Base-by-base conservation (phyloP, 30 jellyfish, hydroid and myxozoan genomes). In the Rhopilema esculentum region DNA sequence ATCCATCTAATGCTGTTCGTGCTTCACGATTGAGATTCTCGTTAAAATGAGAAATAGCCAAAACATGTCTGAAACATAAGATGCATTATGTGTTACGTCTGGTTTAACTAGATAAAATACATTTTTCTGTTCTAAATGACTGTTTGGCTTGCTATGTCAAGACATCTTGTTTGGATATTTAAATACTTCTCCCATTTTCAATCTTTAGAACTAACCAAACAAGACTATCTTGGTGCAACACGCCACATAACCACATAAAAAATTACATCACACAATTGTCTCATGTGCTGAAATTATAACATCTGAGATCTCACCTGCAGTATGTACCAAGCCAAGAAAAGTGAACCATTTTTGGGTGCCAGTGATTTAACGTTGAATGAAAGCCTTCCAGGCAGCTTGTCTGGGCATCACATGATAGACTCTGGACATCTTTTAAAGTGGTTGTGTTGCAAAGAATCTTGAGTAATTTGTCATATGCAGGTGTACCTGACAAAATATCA, bases 321-420 rank as follows among this genome's bases (percentile, higher is more conserved):
- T 63, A 63, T 63, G 72, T 19, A 19, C 80, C 72, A 63, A 63
- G 72, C 29, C 29, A 63, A 24, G 80, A 69, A 31, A 26, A 69
- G 61, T 22, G 9, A 69, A 69, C 51, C 61, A 69, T 69, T 69
- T 69, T 69, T 69, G 51, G 80, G 80, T 31, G 61, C 80, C 80
- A 69, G 51, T 69, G 80, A 27, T 27, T 26, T 27, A 31, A 27
- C 31, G 80, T 69, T 22, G 80, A 22, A 28, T 69, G 80, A 33
- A 74, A 31, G 30, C 88, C 88, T 52, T 77, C 77, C 49, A 77
- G 27, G 62, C 77, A 77, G 31, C 75, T 52, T 40, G 88, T 77
- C 31, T 77, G 88, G 51, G 79, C 79, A 77, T 48, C 79, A 19
- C 61, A 23, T 17, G 88, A 77, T 15, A n/a, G 88, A 19, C 57